phyloP scores from a whole-genome alignment of 2,888 invertebrate species.

The Strigamia maritima region DNA sequence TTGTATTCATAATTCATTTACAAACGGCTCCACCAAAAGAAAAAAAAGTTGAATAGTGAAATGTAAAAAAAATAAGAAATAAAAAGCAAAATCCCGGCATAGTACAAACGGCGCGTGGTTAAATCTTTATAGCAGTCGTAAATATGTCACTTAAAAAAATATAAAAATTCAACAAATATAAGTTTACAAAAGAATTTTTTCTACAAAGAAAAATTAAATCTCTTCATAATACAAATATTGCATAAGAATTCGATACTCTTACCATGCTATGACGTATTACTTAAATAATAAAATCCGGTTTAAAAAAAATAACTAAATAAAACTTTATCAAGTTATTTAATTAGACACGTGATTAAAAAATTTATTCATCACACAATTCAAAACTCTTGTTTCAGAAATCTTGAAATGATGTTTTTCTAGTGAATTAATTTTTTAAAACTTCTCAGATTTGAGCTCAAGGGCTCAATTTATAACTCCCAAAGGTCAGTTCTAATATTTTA shows the following conservation, averaged over 20 bases:
- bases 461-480: conserved; percentile 4
- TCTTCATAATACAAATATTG: too few species aligned
- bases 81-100: background rate
- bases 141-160: background rate
- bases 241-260: too few species aligned
- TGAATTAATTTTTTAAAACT: background rate
- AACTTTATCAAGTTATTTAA: too few species aligned
- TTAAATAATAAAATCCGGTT: too few species aligned
- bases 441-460: background rate
- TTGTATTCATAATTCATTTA: background rate
- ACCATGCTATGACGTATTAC: too few species aligned
- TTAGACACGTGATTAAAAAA: too few species aligned
- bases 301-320: too few species aligned
- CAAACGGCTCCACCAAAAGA: background rate
- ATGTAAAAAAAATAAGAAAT: background rate
- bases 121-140: background rate
- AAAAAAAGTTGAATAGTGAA: background rate
- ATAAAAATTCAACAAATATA: background rate
- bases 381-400: too few species aligned
- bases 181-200: background rate
- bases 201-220: background rate
- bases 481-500: background rate
- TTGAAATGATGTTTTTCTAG: background rate
- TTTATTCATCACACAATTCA: too few species aligned
- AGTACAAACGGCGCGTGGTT: background rate